Evolutionary conservation across 2,113 vertebrate genomes (phyloP), one percentile per base, ranked within the genome.

Genomic region (Turnix velox): DNA sequence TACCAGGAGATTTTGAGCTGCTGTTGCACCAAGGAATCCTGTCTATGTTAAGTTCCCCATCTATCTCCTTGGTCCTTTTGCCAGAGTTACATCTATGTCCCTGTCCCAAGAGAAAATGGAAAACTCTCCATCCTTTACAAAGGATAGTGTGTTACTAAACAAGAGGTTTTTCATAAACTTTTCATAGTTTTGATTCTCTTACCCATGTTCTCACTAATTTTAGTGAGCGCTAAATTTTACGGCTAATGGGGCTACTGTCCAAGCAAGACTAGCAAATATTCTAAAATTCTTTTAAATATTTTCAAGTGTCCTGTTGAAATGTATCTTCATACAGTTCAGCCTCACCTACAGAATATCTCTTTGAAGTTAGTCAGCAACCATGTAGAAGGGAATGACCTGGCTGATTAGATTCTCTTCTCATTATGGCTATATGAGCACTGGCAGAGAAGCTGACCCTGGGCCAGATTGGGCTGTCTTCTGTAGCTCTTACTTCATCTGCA

Each of bases 291-390:
- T 88, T 39, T 10, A 59, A 87, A 45, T 76, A 19, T 48, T 84
- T 85, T 65, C 19, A 68, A 10, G 19, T 30, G 16, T 63, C 52
- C 35, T 63, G 42, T 35, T 63, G 45, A 37, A 8, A 10, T 18
- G 5, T 63, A 9, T 30, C 22, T 65, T 59, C 1, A 2, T 24
- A 27, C 10, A 55, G 37, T 31, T 75, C 48, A 75, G 24, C 27
- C 57, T 49, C 39, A 54, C 14, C 0, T 0, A 43, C 0, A 28
- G 68, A 77, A 43, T 43, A 74, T 39, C 55, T 86, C 12, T n/a
- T 23, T 88, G 39, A 46, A 84, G 81, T 67, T 35, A 46, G 16
- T 69, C 55, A 54, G 24, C 28, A 55, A 46, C 51, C 31, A 6
- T 1, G 6, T 3, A 58, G 63, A 51, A 52, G 23, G 46, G 57